These are phyloP conservation scores for Lipotes vexillifer DNA, from an alignment of 2,113 vertebrate genomes.

Conservation along the genomic window DNA sequence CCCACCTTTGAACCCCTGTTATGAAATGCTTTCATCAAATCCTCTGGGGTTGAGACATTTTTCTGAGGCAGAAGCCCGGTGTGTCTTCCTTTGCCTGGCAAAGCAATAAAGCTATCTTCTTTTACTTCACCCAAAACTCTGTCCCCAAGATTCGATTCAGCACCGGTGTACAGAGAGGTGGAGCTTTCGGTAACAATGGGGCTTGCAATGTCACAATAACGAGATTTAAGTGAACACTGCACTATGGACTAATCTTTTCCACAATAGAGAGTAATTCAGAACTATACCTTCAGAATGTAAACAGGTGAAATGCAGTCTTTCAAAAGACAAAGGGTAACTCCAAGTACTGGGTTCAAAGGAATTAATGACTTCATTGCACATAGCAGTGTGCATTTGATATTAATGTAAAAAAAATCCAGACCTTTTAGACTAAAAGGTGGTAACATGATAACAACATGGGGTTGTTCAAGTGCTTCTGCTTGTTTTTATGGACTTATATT, in stretches of 20 bases:
- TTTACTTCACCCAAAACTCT: no score
- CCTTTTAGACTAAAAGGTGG: not conserved
- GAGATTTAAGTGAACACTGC: slow-evolving; percentile 12
- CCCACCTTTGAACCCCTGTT: no score
- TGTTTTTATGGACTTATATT: not conserved
- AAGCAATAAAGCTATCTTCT: no score
- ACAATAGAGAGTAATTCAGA: not conserved
- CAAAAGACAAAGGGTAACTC: not conserved
- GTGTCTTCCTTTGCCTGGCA: no score
- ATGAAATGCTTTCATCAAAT: no score
- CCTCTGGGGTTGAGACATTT: no score
- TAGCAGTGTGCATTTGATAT: not conserved
- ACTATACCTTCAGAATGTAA: not conserved
- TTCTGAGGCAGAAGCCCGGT: no score
- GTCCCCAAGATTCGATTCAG: no score
- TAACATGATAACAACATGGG: not conserved
- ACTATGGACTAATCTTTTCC: not conserved
- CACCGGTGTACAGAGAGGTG: no score
- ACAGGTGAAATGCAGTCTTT: not conserved
- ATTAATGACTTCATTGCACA: slow-evolving; percentile 24
- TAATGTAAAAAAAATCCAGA: not conserved
- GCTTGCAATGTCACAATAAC: not conserved
- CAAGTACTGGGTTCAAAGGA: not conserved
- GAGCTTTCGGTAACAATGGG: no score
- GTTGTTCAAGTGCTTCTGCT: not conserved